Percentiles rank a stretch among this genome's conserved stretches.
These are phyloP conservation scores for Harlomillsia oculata DNA, from an alignment of 1,140 invertebrate species.

Conservation along the genomic window DNA sequence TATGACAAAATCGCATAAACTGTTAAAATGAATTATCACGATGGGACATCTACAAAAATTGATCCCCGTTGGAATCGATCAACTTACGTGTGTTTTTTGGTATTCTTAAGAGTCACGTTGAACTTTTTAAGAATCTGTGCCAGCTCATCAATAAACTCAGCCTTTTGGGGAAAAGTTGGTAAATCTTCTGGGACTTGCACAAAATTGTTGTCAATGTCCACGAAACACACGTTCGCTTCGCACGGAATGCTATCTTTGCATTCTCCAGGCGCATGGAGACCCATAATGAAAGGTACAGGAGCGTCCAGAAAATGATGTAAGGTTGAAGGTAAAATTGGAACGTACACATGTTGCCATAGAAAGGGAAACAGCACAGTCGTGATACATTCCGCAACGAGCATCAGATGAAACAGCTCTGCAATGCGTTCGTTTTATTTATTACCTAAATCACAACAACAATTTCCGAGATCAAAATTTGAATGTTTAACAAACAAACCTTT, in stretches of 20 bases:
- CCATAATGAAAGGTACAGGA: conserved; percentile 98
- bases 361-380: conserved; percentile 86
- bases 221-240: conserved; percentile 82
- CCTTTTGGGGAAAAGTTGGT: conserved; percentile 79
- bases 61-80: too few relatives aligned
- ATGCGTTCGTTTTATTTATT: too few relatives aligned
- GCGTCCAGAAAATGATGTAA: conserved; percentile 95
- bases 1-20: background rate
- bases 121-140: conserved; percentile 67
- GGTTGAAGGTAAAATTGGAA: conserved; percentile 91
- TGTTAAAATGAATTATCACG: conserved; percentile 11
- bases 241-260: conserved; percentile 50
- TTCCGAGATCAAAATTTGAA: too few relatives aligned
- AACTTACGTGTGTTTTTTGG: conserved; percentile 36
- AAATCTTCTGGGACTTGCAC: conserved; percentile 93
- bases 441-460: too few relatives aligned
- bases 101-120: conserved; percentile 43
- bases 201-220: conserved; percentile 86
- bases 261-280: conserved; percentile 47
- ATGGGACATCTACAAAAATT: too few relatives aligned
- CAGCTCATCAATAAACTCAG: conserved; percentile 77
- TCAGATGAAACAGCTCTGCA: conserved; percentile 84
- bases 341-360: conserved; percentile 96
- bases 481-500: conserved; percentile 52
- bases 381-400: conserved; percentile 93